Conservation (phyloP, 2,797 vertebrate genomes). For the Amphiprion clarkii region DNA sequence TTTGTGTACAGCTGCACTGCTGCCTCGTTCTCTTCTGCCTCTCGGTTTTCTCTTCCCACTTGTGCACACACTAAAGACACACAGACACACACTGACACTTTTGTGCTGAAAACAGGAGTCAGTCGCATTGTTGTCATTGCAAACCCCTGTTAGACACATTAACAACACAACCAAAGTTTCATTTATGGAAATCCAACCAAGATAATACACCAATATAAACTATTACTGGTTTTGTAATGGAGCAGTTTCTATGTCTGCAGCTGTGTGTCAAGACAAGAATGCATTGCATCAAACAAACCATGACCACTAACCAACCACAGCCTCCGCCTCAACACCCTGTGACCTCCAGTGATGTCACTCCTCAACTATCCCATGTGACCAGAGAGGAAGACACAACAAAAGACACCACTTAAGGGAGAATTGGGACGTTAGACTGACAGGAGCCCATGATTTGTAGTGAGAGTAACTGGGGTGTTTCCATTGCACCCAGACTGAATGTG, state of each 20-base stretch:
- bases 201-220: not conserved
- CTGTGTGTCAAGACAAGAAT: slow-evolving; percentile 38
- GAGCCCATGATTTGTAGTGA: slow-evolving; percentile 26
- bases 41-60: slow-evolving; percentile 60
- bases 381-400: slow-evolving; percentile 44
- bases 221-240: not conserved
- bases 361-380: slow-evolving; percentile 62
- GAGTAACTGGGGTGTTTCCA: slow-evolving; percentile 23
- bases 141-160: slow-evolving; percentile 9
- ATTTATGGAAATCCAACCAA: not conserved
- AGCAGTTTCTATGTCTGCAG: slow-evolving; percentile 5
- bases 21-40: slow-evolving; percentile 49
- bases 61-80: slow-evolving; percentile 37
- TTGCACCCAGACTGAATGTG: slow-evolving; percentile 18
- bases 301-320: slow-evolving; percentile 40
- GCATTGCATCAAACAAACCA: slow-evolving; percentile 21
- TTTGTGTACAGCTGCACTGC: slow-evolving; percentile 82
- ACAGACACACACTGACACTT: slow-evolving; percentile 53
- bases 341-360: slow-evolving; percentile 70
- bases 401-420: slow-evolving; percentile 49
- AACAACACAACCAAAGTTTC: not conserved
- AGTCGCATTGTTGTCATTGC: slow-evolving; percentile 50
- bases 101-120: slow-evolving; percentile 67
- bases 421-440: slow-evolving; percentile 5
- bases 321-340: slow-evolving; percentile 14